Evolutionary conservation across 2,113 vertebrate genomes (phyloP).

Genomic region (Donacobius atricapilla): DNA sequence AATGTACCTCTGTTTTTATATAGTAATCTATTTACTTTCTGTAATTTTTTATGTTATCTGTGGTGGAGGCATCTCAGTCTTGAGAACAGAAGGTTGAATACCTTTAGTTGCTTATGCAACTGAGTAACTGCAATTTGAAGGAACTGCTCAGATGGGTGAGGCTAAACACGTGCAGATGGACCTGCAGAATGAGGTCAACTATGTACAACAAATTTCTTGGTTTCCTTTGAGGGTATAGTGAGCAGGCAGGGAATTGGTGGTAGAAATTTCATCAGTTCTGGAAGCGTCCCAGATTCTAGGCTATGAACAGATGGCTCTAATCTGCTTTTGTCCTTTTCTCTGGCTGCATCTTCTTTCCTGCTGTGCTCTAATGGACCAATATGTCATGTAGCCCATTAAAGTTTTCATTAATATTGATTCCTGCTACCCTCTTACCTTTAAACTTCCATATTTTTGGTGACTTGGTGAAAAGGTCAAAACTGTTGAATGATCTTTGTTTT

Average conservation of each 20-base stretch:
- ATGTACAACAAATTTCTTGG: not conserved
- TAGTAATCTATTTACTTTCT: not conserved
- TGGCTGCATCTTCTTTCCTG: slow-evolving; percentile 28
- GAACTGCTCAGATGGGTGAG: not conserved
- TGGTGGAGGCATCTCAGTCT: not conserved
- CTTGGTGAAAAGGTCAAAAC: not conserved
- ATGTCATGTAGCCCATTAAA: not conserved
- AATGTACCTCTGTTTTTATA: not conserved
- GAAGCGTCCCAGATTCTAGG: not conserved
- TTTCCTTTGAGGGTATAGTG: not conserved
- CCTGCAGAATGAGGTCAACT: not conserved
- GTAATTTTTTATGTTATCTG: not conserved
- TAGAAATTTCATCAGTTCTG: slow-evolving; percentile 20
- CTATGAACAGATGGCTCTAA: slow-evolving; percentile 52
- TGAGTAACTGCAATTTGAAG: not conserved
- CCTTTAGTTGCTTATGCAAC: not conserved
- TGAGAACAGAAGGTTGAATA: not conserved
- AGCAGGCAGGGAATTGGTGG: not conserved
- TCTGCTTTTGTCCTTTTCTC: slow-evolving; percentile 57
- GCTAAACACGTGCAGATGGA: not conserved
- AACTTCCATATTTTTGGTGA: not conserved
- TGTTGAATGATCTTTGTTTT: not conserved
- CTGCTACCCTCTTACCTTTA: not conserved
- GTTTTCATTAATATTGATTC: slow-evolving; percentile 2
- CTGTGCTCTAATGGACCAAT: slow-evolving; percentile 18